Base-by-base conservation (phyloP, 1,140 invertebrate species). In the Bombus confusus region DNA sequence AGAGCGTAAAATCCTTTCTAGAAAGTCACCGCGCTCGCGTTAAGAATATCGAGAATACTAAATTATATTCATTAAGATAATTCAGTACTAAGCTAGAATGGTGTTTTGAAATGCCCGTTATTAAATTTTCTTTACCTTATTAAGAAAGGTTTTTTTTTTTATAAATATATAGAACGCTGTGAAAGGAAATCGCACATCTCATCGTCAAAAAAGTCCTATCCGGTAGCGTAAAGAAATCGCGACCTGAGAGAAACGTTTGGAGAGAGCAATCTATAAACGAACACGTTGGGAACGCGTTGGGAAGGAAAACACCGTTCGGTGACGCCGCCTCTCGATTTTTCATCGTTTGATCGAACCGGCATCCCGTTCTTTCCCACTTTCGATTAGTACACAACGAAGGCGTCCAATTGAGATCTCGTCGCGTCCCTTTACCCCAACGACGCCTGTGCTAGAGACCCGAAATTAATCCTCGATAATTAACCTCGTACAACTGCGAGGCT, bases 391-490 rank as follows among this genome's bases (percentile, higher is more conserved):
- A 77, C 79, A 62, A n/a, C 28, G 75, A 87, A 74, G 68, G 31
- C n/a, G 28, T 57, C 62, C 41, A 31, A 82, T 77, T 41, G 66
- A 71, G 57, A 86, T 75, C 82, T 22, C 39, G 66, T 41, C n/a
- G 25, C 34, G 6, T 25, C n/a, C 12, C 43, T 52, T 62, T 15
- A 18, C 9, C 18, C 15, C 39, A 31, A 10, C 28, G 64, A 59
- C 79, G 76, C 76, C 79, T n/a, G 12, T 6, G 34, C 34, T 28
- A 77, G 47, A 31, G 78, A 74, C 43, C 59, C 62, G 79, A 88
- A 86, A 83, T 88, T 86, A 88, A 86, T 88, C 69, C 39, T 25
- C 76, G 75, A 72, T 86, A 89, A 89, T 88, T 88, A 88, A 89
- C 88, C 84, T 80, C 15, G 52, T 3, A 18, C 31, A 15, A 15